Evolutionary conservation across 2,888 invertebrate genomes (phyloP).

Genomic region (Cerceris ruficornis): DNA sequence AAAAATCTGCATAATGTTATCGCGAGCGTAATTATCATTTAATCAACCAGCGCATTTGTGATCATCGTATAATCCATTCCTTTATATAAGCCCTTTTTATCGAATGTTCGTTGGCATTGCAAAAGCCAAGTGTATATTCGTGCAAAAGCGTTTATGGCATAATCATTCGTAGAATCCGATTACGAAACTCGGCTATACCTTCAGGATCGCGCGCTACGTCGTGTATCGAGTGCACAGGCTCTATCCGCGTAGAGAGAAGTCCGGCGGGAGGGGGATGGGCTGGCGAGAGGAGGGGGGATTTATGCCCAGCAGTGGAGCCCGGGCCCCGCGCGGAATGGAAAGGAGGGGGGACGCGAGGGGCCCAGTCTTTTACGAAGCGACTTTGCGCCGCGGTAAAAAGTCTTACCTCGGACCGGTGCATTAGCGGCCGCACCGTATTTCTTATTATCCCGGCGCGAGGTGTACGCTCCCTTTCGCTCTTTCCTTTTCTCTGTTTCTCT

Average conservation of each 20-base stretch:
- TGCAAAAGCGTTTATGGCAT: conserved; percentile 11
- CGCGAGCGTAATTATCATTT: too few relatives aligned
- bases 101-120: not conserved
- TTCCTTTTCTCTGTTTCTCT: conserved; percentile 11
- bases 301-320: conserved; percentile 9
- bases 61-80: not conserved
- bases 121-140: not conserved
- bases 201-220: conserved; percentile 21
- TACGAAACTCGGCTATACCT: conserved; percentile 32
- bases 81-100: not conserved
- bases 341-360: conserved; percentile 18
- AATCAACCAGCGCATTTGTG: too few relatives aligned
- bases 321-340: conserved; percentile 8
- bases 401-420: conserved; percentile 41
- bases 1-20: too few relatives aligned
- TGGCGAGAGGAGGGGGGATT: conserved; percentile 11
- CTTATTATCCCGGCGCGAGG: conserved; percentile 60
- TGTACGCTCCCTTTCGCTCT: conserved; percentile 37
- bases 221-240: conserved; percentile 16
- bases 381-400: conserved; percentile 50
- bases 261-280: not conserved
- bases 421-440: conserved; percentile 61
- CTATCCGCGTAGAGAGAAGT: not conserved
- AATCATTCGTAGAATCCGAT: conserved; percentile 33
- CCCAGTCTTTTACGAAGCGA: conserved; percentile 40